Conservation (phyloP, 2,797 vertebrate species). For the Pseudomugil gertrudae region DNA sequence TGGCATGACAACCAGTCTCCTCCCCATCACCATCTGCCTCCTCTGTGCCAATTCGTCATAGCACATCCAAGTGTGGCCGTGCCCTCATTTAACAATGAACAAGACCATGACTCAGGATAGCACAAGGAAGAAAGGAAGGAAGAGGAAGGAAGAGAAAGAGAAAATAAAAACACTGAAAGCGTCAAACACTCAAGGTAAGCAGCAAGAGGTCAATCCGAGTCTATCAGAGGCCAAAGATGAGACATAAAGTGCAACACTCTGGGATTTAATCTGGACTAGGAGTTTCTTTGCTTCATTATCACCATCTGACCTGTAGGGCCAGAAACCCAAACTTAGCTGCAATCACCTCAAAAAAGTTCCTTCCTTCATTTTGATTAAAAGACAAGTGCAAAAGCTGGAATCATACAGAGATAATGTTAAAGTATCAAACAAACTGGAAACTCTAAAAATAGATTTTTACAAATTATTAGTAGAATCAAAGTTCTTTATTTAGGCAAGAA, state of each 20-base stretch:
- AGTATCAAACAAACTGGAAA: too few relatives aligned
- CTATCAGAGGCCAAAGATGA: conserved; percentile 48
- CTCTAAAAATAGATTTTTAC: too few relatives aligned
- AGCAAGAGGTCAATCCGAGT: conserved; percentile 54
- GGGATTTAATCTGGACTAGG: conserved; percentile 4
- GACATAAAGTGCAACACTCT: neutral
- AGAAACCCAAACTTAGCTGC: conserved; percentile 18
- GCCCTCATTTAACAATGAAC: conserved; percentile 68
- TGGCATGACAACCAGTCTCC: conserved; percentile 70
- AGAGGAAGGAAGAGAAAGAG: neutral
- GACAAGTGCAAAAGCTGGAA: conserved; percentile 12
- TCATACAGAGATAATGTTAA: too few relatives aligned
- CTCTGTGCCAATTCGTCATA: conserved; percentile 77
- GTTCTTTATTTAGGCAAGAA: too few relatives aligned
- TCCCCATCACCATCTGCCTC: conserved; percentile 74
- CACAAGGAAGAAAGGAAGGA: conserved; percentile 12
- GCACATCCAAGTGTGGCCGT: conserved; percentile 67
- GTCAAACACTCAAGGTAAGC: conserved; percentile 8
- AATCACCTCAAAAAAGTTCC: conserved; percentile 7
- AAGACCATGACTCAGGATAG: conserved; percentile 27
- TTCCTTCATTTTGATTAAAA: conserved; percentile 13
- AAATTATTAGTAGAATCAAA: too few relatives aligned
- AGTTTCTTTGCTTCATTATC: neutral
- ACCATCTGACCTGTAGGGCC: neutral
- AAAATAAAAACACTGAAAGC: conserved; percentile 43